Conservation (phyloP, 2,888 invertebrate species). For the Cephus nigrinus region DNA sequence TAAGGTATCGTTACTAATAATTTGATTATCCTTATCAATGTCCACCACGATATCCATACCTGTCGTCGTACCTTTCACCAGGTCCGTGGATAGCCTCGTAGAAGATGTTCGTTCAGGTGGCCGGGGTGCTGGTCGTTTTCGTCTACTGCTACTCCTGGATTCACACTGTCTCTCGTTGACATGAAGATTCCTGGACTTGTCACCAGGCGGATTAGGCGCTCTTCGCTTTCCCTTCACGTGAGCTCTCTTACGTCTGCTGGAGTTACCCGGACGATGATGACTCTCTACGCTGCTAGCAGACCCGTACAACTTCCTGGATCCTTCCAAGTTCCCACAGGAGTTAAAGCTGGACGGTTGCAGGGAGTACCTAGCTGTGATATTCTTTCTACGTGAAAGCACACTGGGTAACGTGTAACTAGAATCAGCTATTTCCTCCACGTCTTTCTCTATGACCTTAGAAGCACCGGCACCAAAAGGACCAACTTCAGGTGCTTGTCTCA, state of each 20-base stretch:
- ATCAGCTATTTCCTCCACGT: neutral
- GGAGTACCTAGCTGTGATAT: slow-evolving; percentile 55
- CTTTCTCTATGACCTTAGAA: slow-evolving; percentile 36
- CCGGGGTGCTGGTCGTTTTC: slow-evolving; percentile 70
- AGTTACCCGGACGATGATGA: slow-evolving; percentile 50
- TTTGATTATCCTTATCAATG: slow-evolving; percentile 32
- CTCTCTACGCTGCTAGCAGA: slow-evolving; percentile 2
- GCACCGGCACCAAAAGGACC: slow-evolving; percentile 58
- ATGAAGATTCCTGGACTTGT: slow-evolving; percentile 25
- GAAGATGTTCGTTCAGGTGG: slow-evolving; percentile 62
- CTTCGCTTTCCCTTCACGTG: slow-evolving; percentile 82
- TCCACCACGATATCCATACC: slow-evolving; percentile 51
- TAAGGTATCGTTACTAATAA: slow-evolving; percentile 59
- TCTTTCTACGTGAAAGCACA: slow-evolving; percentile 40
- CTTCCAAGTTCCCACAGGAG: slow-evolving; percentile 50
- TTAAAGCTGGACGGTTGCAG: slow-evolving; percentile 49
- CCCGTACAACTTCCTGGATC: slow-evolving; percentile 13
- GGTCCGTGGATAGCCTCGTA: slow-evolving; percentile 8
- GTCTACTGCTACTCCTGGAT: slow-evolving; percentile 38
- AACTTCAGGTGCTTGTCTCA: slow-evolving; percentile 31
- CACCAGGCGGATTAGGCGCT: slow-evolving; percentile 77
- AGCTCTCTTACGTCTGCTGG: slow-evolving; percentile 64
- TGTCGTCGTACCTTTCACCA: slow-evolving; percentile 44
- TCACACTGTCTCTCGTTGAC: neutral
- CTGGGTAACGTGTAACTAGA: slow-evolving; percentile 46